Conservation (phyloP, 2,113 vertebrate genomes). For the Sceloporus undulatus region DNA sequence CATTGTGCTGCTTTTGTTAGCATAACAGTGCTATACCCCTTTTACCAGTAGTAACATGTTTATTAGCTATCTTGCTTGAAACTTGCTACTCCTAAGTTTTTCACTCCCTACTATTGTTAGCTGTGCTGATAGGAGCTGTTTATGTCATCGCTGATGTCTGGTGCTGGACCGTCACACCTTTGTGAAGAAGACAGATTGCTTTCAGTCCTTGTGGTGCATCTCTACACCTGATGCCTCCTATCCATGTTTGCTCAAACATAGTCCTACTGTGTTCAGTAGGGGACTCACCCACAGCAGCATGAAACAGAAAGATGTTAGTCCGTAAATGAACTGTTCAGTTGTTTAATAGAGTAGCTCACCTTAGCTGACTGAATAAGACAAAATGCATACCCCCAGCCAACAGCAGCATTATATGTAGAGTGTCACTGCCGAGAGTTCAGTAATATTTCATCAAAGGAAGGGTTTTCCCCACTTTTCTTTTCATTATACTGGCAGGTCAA, state of each 20-base stretch:
- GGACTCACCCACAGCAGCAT: background rate
- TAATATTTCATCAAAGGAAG: constrained; percentile 18
- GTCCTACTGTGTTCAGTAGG: no score
- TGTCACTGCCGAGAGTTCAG: background rate
- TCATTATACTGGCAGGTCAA: constrained; percentile 24
- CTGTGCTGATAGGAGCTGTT: background rate
- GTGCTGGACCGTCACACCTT: background rate
- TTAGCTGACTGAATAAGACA: background rate
- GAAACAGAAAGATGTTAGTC: background rate
- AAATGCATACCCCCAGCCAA: background rate
- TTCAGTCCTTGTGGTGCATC: background rate
- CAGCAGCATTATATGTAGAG: constrained; percentile 1
- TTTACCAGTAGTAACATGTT: no score
- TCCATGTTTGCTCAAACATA: background rate
- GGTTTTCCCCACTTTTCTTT: background rate
- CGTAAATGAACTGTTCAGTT: background rate
- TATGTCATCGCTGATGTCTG: background rate
- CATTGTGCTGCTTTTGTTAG: no score
- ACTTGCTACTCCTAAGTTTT: no score
- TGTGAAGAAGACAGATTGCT: background rate
- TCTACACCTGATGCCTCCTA: background rate
- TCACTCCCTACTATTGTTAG: no score
- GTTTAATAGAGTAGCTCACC: background rate
- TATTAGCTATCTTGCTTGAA: no score
- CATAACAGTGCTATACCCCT: no score